Percentiles rank a stretch among this genome's conserved stretches.
These are phyloP conservation scores for Lycopodina hypogea DNA, from an alignment of 37 sponge, comb jelly and placozoan genomes.

Conservation along the genomic window DNA sequence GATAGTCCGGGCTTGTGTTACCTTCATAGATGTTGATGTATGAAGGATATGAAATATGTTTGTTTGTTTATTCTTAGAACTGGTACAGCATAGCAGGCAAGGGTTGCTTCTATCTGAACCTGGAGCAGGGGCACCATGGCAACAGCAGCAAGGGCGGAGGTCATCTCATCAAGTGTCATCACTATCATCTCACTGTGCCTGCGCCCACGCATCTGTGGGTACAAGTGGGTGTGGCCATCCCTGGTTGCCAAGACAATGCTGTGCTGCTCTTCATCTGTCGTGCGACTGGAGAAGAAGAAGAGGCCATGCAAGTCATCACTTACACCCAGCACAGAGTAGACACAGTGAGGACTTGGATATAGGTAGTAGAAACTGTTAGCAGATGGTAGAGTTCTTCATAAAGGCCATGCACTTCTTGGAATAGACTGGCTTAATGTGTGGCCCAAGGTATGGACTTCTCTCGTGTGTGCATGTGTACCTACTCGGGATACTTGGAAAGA, in stretches of 20 bases:
- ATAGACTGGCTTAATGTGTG: no score
- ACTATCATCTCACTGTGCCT: slow-evolving; percentile 49
- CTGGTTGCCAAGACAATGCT: slow-evolving; percentile 37
- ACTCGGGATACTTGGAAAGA: no score
- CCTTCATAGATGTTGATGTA: no score
- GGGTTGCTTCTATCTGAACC: slow-evolving; percentile 68
- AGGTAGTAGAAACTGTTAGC: neutral
- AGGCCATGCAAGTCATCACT: slow-evolving; percentile 45
- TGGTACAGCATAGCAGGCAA: slow-evolving; percentile 73
- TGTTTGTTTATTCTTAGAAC: no score
- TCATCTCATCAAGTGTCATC: slow-evolving; percentile 38
- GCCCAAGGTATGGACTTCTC: no score
- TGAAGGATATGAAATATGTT: no score
- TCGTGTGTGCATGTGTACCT: no score
- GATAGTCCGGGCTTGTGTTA: no score
- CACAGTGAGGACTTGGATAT: slow-evolving; percentile 7
- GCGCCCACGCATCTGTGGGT: slow-evolving; percentile 40
- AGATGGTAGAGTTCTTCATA: no score
- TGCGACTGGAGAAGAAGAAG: slow-evolving; percentile 35
- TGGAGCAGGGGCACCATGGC: slow-evolving; percentile 8
- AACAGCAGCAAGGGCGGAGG: neutral
- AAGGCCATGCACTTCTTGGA: no score
- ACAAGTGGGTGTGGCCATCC: slow-evolving; percentile 21
- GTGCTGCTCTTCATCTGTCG: slow-evolving; percentile 55
- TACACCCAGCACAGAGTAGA: slow-evolving; percentile 54